These are phyloP conservation scores for Labrus mixtus DNA, from an alignment of 2,113 vertebrate species.

Conservation along the genomic window DNA sequence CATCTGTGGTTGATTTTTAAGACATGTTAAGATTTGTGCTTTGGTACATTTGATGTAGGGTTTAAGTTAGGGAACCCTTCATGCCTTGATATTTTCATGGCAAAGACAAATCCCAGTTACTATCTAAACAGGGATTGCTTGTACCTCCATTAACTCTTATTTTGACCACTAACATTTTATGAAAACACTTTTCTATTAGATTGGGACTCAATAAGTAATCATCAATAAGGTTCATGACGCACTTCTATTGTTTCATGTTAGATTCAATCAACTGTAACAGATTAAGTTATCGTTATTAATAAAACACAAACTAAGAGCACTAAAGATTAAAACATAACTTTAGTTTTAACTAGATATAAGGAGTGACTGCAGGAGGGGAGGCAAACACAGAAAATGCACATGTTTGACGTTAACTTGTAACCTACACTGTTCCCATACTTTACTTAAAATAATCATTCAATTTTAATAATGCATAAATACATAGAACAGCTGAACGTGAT, in stretches of 20 bases:
- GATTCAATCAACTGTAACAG: neutral
- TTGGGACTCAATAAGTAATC: no score
- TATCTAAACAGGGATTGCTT: no score
- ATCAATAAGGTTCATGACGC: neutral
- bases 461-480: accelerated
- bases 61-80: no score
- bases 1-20: no score
- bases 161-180: neutral
- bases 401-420: neutral
- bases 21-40: no score
- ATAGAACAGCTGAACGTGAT: accelerated
- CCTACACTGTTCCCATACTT: neutral
- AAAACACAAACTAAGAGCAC: neutral
- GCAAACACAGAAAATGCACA: conserved; percentile 51
- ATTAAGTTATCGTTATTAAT: no score
- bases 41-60: no score
- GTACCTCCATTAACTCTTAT: no score
- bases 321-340: neutral
- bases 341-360: conserved; percentile 41
- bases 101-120: no score
- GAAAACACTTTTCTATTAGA: no score
- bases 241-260: neutral
- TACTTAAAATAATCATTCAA: accelerated
- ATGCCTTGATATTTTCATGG: no score
- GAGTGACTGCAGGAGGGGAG: conserved; percentile 19